Evolutionary conservation across 2,113 vertebrate genomes (phyloP).

Genomic region (Neolamprologus brichardi): DNA sequence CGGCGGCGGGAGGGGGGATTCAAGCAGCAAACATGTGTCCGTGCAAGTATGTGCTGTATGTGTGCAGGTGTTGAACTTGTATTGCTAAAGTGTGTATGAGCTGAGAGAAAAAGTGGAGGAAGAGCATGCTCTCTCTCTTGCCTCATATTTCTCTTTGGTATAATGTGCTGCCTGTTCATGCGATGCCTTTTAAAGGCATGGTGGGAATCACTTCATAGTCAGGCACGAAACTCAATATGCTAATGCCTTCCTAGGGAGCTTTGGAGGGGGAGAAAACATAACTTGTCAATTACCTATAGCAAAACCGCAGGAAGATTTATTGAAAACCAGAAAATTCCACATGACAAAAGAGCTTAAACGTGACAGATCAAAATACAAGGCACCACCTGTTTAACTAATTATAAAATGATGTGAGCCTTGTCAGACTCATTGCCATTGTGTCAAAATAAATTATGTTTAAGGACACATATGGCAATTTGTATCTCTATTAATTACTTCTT

Average conservation of each 20-base stretch:
- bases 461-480: neutral
- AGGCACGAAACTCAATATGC: conserved; percentile 49
- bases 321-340: conserved; percentile 21
- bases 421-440: neutral
- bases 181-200: conserved; percentile 45
- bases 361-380: conserved; percentile 9
- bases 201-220: conserved; percentile 49
- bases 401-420: conserved; percentile 1
- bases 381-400: conserved; percentile 19
- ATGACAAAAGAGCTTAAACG: conserved; percentile 15
- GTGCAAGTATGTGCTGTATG: neutral
- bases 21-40: neutral
- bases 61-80: neutral
- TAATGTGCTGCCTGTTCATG: conserved; percentile 44
- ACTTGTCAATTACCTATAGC: conserved; percentile 55
- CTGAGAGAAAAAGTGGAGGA: neutral
- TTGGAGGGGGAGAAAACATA: conserved; percentile 42
- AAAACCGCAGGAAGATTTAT: conserved; percentile 38
- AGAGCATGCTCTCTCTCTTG: neutral
- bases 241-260: conserved; percentile 41
- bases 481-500: conserved; percentile 19
- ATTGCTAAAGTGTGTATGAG: neutral
- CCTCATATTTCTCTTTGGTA: conserved; percentile 42
- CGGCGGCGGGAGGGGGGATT: rapidly evolving
- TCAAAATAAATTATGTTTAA: conserved; percentile 4